phyloP scores from a whole-genome alignment of 1,140 invertebrate species.

The Drosophila nigrodunni region DNA sequence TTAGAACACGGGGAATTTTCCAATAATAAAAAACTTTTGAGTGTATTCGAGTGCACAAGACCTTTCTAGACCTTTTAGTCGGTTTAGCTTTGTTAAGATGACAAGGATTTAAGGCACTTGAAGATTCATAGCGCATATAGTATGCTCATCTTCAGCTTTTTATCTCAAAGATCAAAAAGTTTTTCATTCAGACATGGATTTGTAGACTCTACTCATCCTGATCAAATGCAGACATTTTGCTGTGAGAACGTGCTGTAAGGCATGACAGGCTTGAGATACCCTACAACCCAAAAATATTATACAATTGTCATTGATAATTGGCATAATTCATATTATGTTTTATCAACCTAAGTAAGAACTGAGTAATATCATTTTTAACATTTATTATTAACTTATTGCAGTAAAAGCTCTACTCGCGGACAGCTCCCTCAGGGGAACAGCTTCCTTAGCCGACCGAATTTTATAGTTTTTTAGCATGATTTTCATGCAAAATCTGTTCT shows the following conservation, averaged over 20 bases:
- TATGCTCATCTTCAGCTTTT: neutral
- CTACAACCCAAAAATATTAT: neutral
- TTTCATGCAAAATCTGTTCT: no score
- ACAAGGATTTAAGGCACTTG: conserved; percentile 1
- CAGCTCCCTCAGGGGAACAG: no score
- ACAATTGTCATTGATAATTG: neutral
- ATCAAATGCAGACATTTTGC: conserved; percentile 2
- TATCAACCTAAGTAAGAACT: no score
- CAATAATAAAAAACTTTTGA: neutral
- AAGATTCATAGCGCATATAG: neutral
- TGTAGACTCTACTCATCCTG: conserved; percentile 1
- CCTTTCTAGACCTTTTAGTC: conserved; percentile 1
- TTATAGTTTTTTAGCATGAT: no score
- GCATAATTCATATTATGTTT: neutral
- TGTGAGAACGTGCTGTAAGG: neutral
- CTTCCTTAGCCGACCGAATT: no score
- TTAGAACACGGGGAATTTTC: conserved; percentile 7
- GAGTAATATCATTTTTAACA: no score
- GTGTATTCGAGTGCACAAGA: neutral
- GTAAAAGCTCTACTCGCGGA: no score
- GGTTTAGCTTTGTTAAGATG: neutral
- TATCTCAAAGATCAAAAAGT: conserved; percentile 19
- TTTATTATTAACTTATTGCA: no score
- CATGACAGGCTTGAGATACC: neutral
- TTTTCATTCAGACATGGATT: conserved; percentile 14